Evolutionary conservation across 2,113 vertebrate genomes (phyloP).

Genomic region (Acanthisitta chloris): DNA sequence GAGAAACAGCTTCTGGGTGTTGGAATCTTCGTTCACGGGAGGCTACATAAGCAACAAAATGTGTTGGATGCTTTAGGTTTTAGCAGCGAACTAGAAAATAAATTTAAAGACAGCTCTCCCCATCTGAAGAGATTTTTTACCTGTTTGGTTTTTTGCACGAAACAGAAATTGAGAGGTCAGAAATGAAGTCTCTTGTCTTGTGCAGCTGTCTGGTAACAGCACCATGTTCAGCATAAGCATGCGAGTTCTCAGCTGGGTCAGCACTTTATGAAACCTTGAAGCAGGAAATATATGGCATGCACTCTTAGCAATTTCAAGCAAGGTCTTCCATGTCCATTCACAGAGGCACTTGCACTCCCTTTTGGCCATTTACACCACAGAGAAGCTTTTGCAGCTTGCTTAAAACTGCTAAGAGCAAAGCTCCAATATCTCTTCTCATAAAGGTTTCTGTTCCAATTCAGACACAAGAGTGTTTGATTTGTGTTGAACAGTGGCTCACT

Average conservation of each 20-base stretch:
- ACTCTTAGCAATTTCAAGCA: background rate
- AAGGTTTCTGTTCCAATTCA: background rate
- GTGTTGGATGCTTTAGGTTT: background rate
- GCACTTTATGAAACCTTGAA: background rate
- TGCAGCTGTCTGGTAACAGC: background rate
- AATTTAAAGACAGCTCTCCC: background rate
- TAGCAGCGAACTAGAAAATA: background rate
- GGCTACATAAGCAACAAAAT: background rate
- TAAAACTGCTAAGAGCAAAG: background rate
- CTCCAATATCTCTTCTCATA: background rate
- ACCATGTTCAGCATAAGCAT: accelerated
- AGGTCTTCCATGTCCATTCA: background rate
- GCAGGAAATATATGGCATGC: background rate
- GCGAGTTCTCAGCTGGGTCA: background rate
- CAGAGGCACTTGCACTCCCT: background rate
- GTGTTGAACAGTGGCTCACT: background rate
- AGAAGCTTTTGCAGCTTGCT: background rate
- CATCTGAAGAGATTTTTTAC: background rate
- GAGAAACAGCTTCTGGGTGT: background rate
- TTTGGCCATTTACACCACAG: background rate
- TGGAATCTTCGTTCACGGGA: background rate
- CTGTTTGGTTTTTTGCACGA: background rate
- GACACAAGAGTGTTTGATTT: background rate
- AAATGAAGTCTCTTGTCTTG: background rate
- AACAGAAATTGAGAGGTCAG: background rate